phyloP scores from a whole-genome alignment of 2,888 invertebrate species.

The Ethmia dodecea region DNA sequence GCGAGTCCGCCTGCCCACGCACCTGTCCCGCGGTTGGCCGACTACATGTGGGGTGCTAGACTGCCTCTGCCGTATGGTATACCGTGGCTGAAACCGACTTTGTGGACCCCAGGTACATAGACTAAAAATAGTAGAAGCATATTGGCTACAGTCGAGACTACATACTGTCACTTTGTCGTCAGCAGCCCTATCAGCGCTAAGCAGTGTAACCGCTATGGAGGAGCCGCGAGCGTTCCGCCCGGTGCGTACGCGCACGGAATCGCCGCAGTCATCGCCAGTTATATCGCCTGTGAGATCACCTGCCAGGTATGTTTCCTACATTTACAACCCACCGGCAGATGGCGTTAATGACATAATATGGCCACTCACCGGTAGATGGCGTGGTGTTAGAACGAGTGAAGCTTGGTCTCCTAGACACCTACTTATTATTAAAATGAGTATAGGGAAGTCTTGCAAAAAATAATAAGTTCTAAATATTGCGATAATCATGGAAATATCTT shows the following conservation, averaged over 20 bases:
- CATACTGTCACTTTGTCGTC: neutral
- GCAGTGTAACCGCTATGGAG: conserved; percentile 57
- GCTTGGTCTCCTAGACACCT: too few relatives aligned
- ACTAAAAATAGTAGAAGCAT: neutral
- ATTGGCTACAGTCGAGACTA: neutral
- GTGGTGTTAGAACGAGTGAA: too few relatives aligned
- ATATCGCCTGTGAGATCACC: conserved; percentile 54
- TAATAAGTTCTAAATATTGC: too few relatives aligned
- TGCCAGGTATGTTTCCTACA: conserved; percentile 50
- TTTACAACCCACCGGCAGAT: too few relatives aligned
- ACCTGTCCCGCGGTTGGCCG: conserved; percentile 89
- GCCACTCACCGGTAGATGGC: too few relatives aligned
- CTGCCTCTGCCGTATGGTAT: conserved; percentile 82
- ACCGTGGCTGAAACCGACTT: conserved; percentile 81
- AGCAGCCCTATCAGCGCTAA: conserved; percentile 65
- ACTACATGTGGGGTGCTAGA: conserved; percentile 87
- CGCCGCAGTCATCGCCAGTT: conserved; percentile 56
- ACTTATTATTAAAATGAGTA: neutral
- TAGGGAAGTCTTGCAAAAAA: too few relatives aligned
- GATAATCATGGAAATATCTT: too few relatives aligned
- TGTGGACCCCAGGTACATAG: conserved; percentile 60
- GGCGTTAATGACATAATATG: too few relatives aligned
- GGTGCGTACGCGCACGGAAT: conserved; percentile 54
- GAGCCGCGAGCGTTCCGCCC: conserved; percentile 68
- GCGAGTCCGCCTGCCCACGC: conserved; percentile 83